Evolutionary conservation across 2,888 invertebrate genomes (phyloP).

Genomic region (Acleris emargana): DNA sequence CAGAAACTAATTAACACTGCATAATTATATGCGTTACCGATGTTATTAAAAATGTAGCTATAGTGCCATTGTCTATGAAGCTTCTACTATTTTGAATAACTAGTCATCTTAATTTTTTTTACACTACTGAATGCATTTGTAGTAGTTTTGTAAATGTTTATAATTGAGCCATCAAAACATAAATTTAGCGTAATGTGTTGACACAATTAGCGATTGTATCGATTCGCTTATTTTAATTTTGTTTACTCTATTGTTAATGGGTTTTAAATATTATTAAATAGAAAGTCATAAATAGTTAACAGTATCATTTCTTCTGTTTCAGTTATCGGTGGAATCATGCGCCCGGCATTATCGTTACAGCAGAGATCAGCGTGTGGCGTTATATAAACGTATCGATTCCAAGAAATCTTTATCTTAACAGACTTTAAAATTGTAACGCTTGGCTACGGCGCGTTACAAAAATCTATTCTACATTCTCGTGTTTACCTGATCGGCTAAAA

Average conservation of each 20-base stretch:
- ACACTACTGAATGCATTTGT: too few species aligned
- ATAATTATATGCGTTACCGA: too few species aligned
- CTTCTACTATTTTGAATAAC: too few species aligned
- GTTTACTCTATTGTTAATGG: conserved; percentile 36
- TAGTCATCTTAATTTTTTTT: too few species aligned
- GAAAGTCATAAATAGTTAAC: conserved; percentile 44
- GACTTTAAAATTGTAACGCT: conserved; percentile 46
- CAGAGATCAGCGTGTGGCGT: conserved; percentile 52
- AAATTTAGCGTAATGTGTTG: background rate
- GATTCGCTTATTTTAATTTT: conserved; percentile 5
- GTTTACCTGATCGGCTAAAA: background rate
- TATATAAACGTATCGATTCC: conserved; percentile 42
- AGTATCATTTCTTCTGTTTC: conserved; percentile 59
- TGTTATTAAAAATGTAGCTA: too few species aligned
- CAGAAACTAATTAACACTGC: too few species aligned
- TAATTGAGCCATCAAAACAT: background rate
- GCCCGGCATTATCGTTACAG: conserved; percentile 64
- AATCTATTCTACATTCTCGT: conserved; percentile 35
- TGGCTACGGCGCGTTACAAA: conserved; percentile 45
- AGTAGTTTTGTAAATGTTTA: too few species aligned
- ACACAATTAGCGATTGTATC: conserved; percentile 5
- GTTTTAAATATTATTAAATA: conserved; percentile 39
- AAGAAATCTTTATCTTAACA: conserved; percentile 44
- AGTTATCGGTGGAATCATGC: conserved; percentile 73
- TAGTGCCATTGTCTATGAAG: too few species aligned